A percentile compares a stretch with the other conserved stretches of the same genome.
phyloP scores from a whole-genome alignment of 2,888 invertebrate species.

The Dexiosoma caninum region DNA sequence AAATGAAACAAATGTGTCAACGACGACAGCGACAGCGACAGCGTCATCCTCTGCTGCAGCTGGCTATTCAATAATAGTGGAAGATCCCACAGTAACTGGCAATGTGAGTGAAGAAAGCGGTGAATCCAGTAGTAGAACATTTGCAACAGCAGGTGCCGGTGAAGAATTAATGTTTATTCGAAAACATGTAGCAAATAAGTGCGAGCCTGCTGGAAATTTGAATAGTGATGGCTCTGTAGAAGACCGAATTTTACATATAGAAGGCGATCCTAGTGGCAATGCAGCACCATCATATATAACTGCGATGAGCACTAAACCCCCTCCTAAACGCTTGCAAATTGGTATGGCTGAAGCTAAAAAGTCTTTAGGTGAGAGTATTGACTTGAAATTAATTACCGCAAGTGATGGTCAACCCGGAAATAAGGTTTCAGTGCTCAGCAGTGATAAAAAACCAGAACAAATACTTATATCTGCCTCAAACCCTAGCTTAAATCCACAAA shows the following conservation, averaged over 20 bases:
- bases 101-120: constrained; percentile 49
- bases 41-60: constrained; percentile 25
- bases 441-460: constrained; percentile 54
- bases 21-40: constrained; percentile 30
- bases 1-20: constrained; percentile 37
- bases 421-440: constrained; percentile 32
- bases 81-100: constrained; percentile 41
- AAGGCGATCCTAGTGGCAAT: constrained; percentile 51
- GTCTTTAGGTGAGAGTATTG: constrained; percentile 55
- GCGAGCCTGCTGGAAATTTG: constrained; percentile 23
- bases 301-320: constrained; percentile 50
- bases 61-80: constrained; percentile 52
- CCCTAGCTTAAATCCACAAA: constrained; percentile 49
- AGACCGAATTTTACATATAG: constrained; percentile 56
- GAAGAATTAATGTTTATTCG: constrained; percentile 56
- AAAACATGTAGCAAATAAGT: constrained; percentile 44
- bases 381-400: constrained; percentile 51
- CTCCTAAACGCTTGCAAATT: constrained; percentile 56
- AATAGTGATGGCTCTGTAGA: constrained; percentile 46
- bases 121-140: constrained; percentile 46
- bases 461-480: constrained; percentile 52
- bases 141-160: constrained; percentile 14
- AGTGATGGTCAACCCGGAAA: constrained; percentile 30
- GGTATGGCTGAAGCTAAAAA: constrained; percentile 56
- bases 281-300: constrained; percentile 46